Evolutionary conservation across 2,888 invertebrate genomes (phyloP), one percentile per base, ranked within the genome.

Genomic region (Cephus rjabovi): DNA sequence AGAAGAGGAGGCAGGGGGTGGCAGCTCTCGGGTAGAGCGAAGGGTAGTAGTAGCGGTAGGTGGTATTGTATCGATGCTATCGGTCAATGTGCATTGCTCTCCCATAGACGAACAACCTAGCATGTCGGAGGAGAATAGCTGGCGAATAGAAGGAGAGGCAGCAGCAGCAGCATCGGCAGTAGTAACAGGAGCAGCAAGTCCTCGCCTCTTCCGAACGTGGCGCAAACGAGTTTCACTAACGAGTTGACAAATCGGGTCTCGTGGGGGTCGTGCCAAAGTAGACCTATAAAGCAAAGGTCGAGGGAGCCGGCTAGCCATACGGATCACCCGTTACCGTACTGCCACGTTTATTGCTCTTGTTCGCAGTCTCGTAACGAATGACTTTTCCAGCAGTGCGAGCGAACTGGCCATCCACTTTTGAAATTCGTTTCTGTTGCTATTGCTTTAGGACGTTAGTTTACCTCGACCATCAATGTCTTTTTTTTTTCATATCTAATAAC

Each of bases 181-280:
- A 40, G 6, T 15, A 40, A 56, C 56, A 56, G 56, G 23, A 56
- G 56, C 71, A 9, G 71, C 71, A 23, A 34, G 33, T 34, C 34
- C 71, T 71, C 12, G 71, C 31, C 71, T 34, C 71, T 31, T 34
- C 33, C 9, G 84, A 86, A 84, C 81, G 79, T 81, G 84, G 86
- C 88, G 89, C 87, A 91, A 91, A 90, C 88, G 90, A 90, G 89
- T 90, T 90, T 85, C 88, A 89, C 90, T 91, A 91, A 90, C 91
- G 91, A 91, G 91, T 91, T 91, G 91, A 91, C 91, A 91, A 91
- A 91, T 91, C 90, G 90, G 85, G 89, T 91, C 91, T 89, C 91
- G 84, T 84, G 91, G 89, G 91, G 89, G 89, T 90, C 90, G 89
- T 91, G 89, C 87, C 87, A 83, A 87, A 88, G 87, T 86, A 89